These are phyloP conservation scores for Dendrocopos noguchii DNA, from an alignment of 2,113 vertebrate species.

Conservation along the genomic window DNA sequence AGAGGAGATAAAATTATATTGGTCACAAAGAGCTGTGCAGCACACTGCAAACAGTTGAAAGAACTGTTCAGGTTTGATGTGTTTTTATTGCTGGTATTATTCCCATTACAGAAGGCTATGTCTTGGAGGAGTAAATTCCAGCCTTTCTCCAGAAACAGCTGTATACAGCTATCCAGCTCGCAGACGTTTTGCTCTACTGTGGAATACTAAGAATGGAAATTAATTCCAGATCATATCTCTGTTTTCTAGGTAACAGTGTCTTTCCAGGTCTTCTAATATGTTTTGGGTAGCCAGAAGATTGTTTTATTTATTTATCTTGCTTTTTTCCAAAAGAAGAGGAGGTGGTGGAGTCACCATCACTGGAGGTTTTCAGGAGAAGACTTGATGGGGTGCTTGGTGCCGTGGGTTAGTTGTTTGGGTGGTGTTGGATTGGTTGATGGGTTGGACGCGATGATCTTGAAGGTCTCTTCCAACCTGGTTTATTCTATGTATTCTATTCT, in stretches of 20 bases:
- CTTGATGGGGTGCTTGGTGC: too few species aligned
- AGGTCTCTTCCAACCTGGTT: too few species aligned
- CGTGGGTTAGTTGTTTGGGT: too few species aligned
- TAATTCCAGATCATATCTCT: background rate
- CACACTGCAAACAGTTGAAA: background rate
- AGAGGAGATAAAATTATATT: constrained; percentile 8
- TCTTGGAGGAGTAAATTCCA: background rate
- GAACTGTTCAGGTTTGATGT: background rate
- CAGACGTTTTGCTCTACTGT: background rate
- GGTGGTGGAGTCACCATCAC: too few species aligned
- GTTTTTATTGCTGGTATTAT: background rate
- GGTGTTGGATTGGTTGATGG: too few species aligned
- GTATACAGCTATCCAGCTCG: background rate
- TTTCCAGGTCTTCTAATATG: background rate
- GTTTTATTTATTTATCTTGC: background rate
- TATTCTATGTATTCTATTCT: too few species aligned
- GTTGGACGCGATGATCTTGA: too few species aligned
- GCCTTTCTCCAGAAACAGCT: background rate
- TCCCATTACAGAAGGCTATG: background rate
- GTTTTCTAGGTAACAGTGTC: background rate
- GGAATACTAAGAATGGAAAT: background rate
- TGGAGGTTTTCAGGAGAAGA: too few species aligned
- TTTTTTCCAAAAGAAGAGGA: background rate
- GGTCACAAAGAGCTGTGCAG: background rate
- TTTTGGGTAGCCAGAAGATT: background rate